Percentiles rank a stretch among this genome's conserved stretches.
Conservation (phyloP, 2,888 invertebrate genomes). For the Lepeophtheirus nordmannii region DNA sequence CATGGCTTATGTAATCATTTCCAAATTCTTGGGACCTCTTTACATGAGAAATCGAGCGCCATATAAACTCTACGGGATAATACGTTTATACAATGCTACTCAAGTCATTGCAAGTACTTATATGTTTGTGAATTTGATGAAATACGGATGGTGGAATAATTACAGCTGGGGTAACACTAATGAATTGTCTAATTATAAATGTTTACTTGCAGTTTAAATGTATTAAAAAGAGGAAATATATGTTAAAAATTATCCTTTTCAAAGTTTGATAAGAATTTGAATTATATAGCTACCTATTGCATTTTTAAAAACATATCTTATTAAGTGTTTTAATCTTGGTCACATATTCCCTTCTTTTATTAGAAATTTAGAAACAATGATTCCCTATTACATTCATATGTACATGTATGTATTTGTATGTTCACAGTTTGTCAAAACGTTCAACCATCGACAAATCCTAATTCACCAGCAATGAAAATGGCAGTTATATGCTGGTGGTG, state of each 20-base stretch:
- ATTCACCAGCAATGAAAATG: conserved; percentile 4
- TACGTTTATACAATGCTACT: not conserved
- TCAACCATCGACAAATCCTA: conserved; percentile 4
- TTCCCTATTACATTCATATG: too few relatives aligned
- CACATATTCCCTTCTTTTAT: too few relatives aligned
- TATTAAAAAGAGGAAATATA: too few relatives aligned
- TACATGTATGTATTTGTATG: too few relatives aligned
- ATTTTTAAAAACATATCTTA: too few relatives aligned
- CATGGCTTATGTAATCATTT: not conserved
- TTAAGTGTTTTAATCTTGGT: too few relatives aligned
- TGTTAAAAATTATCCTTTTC: too few relatives aligned
- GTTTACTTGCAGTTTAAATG: too few relatives aligned
- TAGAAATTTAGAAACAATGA: too few relatives aligned
- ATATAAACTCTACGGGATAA: not conserved
- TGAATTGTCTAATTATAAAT: too few relatives aligned
- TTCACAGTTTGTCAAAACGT: conserved; percentile 12
- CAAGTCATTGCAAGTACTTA: not conserved
- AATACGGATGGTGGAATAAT: not conserved
- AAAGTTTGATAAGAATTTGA: too few relatives aligned
- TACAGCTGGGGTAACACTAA: not conserved
- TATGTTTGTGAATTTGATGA: not conserved
- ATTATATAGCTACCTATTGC: too few relatives aligned
- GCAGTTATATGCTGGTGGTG: conserved; percentile 2
- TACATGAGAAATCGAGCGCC: not conserved
- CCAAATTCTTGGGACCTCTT: not conserved